Conservation (phyloP, 2,113 vertebrate genomes). For the Merops nubicus region DNA sequence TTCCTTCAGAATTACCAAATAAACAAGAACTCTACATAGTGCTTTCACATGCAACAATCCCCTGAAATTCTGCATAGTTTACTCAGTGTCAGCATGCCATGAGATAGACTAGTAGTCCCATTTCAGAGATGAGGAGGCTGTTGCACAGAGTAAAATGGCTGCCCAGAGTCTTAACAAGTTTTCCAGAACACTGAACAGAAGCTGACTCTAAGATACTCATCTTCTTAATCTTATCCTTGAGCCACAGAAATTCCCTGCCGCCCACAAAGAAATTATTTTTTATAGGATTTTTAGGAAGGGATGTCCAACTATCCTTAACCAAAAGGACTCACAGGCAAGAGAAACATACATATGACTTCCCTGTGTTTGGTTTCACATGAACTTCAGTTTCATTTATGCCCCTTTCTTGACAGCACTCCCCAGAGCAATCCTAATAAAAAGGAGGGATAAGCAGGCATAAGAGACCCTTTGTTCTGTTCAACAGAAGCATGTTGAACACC, state of each 20-base stretch:
- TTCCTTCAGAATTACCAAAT: background rate
- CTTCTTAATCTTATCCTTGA: background rate
- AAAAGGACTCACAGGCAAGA: background rate
- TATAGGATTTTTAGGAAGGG: background rate
- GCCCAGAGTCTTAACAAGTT: background rate
- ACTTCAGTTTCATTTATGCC: background rate
- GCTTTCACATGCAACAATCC: background rate
- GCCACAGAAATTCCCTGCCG: background rate
- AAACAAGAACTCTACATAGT: background rate
- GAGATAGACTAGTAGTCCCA: background rate
- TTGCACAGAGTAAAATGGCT: background rate
- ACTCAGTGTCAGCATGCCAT: background rate
- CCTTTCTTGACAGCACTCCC: background rate
- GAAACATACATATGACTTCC: background rate
- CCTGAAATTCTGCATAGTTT: background rate
- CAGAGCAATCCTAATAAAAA: background rate
- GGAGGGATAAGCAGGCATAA: background rate
- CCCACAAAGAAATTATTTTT: background rate
- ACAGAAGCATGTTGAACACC: background rate
- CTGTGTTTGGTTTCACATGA: background rate
- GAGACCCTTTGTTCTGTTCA: background rate
- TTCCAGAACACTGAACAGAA: background rate
- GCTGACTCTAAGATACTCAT: background rate
- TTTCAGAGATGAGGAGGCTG: background rate
- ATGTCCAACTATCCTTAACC: background rate